A percentile compares a stretch with the other conserved stretches of the same genome.
Evolutionary conservation across 2,888 invertebrate genomes (phyloP).

Genomic region (Formica aserva): DNA sequence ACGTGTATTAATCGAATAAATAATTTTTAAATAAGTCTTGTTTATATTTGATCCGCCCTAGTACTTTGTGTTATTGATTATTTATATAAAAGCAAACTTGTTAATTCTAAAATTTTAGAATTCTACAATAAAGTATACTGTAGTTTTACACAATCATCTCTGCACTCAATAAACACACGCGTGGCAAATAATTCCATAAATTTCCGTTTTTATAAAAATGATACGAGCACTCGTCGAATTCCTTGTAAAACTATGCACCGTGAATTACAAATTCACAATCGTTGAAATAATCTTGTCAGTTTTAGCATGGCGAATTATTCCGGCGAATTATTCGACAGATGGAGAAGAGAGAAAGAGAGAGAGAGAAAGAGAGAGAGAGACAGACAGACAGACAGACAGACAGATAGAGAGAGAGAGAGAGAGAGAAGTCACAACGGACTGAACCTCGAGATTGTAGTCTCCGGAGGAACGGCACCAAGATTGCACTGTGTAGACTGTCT

Average conservation of each 20-base stretch:
- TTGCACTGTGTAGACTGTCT: conserved; percentile 59
- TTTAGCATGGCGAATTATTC: conserved; percentile 4
- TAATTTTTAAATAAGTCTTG: too few species aligned
- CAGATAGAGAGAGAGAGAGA: not conserved
- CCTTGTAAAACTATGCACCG: not conserved
- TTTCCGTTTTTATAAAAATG: conserved; percentile 5
- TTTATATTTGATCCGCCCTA: too few species aligned
- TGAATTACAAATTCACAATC: conserved; percentile 6
- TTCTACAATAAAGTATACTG: too few species aligned
- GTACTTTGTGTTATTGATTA: not conserved
- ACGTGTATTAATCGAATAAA: too few species aligned
- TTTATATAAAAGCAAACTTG: not conserved
- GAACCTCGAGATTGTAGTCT: conserved; percentile 43
- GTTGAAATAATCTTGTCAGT: conserved; percentile 6
- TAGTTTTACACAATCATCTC: conserved; percentile 6
- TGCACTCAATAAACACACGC: not conserved
- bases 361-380: too few species aligned
- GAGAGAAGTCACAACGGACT: not conserved
- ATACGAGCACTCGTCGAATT: not conserved
- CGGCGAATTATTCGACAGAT: not conserved
- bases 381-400: too few species aligned
- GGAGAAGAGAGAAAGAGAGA: not conserved
- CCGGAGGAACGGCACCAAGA: conserved; percentile 28
- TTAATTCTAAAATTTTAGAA: too few species aligned
- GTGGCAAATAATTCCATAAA: not conserved